Evolutionary conservation across 2,113 vertebrate genomes (phyloP), one percentile per base, ranked within the genome.

Genomic region (Plotosus lineatus): DNA sequence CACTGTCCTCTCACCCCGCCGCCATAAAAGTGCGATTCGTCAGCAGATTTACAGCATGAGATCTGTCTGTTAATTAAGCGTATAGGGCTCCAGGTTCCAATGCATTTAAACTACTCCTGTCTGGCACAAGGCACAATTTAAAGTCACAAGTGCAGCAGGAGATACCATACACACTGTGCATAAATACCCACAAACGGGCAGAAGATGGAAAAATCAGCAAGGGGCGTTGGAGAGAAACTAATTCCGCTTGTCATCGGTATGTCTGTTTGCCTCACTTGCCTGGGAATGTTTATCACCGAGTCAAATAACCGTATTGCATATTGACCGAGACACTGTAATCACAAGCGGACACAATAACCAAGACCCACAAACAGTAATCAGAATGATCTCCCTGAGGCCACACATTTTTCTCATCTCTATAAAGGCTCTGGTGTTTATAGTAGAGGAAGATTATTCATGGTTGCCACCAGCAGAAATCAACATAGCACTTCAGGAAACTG

Each of bases 71-170:
- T 89, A 87, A 88, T 89, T 87, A 87, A 87, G 82, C 82, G 83
- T 78, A 89, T 83, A 83, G 82, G 75, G 75, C 76, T 83, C 78
- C 56, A 48, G 77, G 85, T 87, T 89, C 81, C 86, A 87, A 87
- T 86, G 88, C 87, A 88, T 89, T 88, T 89, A 88, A 89, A 88
- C 86, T 86, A 86, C 88, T 86, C 50, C 77, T 85, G 78, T 73
- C 55, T 58, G 81, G 74, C 73, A 81, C 26, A 66, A 46, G 81
- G 58, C 74, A 87, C 83, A 89, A 86, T 88, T 89, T 88, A 87
- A 81, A 84, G 83, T 82, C 82, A 76, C 81, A 83, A 87, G 81
- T 85, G 85, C 82, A 50, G 80, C 53, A 28, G 82, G 14, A 86
- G 87, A 89, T 88, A 87, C 63, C 79, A 78, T 36, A 48, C 50